Evolutionary conservation across 2,888 invertebrate genomes (phyloP).

Genomic region (Meta bourneti): DNA sequence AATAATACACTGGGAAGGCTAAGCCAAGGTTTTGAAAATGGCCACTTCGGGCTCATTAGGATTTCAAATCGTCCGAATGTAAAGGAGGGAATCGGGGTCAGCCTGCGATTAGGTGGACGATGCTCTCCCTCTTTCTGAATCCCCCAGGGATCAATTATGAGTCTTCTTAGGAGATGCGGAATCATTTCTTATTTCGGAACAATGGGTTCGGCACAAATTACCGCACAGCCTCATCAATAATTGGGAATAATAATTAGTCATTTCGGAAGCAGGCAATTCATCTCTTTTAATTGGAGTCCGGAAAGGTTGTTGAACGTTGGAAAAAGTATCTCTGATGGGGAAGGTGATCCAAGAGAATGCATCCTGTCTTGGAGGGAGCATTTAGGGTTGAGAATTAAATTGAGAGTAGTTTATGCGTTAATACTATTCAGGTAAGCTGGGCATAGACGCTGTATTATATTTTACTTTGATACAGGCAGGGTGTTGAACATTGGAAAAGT

Average conservation of each 20-base stretch:
- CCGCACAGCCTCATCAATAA: conserved; percentile 61
- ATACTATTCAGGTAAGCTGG: too few species aligned
- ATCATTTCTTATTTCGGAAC: conserved; percentile 63
- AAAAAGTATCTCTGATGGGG: conserved; percentile 12
- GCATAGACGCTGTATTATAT: too few species aligned
- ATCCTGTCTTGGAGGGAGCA: not conserved
- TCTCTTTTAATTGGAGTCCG: conserved; percentile 59
- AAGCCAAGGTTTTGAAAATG: conserved; percentile 13
- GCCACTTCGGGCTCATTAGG: conserved; percentile 38
- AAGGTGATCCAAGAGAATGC: not conserved
- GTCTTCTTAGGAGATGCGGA: conserved; percentile 47
- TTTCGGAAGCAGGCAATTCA: conserved; percentile 54
- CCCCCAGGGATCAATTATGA: conserved; percentile 58
- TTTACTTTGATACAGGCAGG: too few species aligned
- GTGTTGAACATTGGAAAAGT: too few species aligned
- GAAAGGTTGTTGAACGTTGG: conserved; percentile 41
- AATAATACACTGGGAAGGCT: not conserved
- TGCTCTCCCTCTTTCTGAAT: not conserved
- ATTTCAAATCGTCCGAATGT: conserved; percentile 26
- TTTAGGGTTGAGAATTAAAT: not conserved
- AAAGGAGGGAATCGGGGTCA: conserved; percentile 53
- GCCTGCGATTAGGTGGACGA: conserved; percentile 15
- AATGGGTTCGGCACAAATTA: conserved; percentile 59
- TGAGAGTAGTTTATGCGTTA: not conserved
- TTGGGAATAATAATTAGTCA: conserved; percentile 69